Evolutionary conservation across 2,797 vertebrate species (phyloP), one percentile per base, ranked within the genome.

Genomic region (Poecile montanus): DNA sequence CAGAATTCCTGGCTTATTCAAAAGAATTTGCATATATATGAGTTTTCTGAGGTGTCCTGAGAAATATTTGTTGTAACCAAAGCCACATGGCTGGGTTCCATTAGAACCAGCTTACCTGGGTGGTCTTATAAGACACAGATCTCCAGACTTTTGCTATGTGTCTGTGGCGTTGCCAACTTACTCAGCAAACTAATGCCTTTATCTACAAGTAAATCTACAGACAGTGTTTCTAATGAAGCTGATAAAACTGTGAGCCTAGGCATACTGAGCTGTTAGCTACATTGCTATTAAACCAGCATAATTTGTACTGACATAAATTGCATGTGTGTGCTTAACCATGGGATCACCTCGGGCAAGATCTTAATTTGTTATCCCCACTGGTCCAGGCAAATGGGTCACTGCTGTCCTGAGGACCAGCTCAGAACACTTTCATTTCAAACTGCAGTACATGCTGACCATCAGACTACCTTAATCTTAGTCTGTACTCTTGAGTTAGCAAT

Each of bases 341-440:
- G 32, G 32, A 50, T 76, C 44, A 61, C 38, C 36, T 79, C 0
- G 0, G 80, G 42, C 23, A 76, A 74, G 65, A 16, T 77, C 53
- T 85, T 87, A 12, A 11, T 60, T 32, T 66, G 5, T 78, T 79
- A 56, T 81, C n/a, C 18, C 30, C 57, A 36, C 27, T 70, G 30
- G n/a, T 44, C 67, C 36, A 73, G 29, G 36, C 17, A 85, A 61
- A 73, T 50, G 27, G 34, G 34, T 25, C 30, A 16, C 17, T 76
- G 10, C 53, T 73, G 9, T 79, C 66, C 50, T 89, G 44, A 48
- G 20, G 26, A 89, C 45, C 32, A 89, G 67, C 32, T 67, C 11
- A 74, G 79, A 94, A 42, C 45, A 63, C 45, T 85, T 85, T 16
- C 51, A 6, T 91, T 93, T 96, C 79, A 61, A 89, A 80, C 53